Evolutionary conservation across 1,140 invertebrate genomes (phyloP), one percentile per base, ranked within the genome.

Genomic region (Cryptotermes secundus): DNA sequence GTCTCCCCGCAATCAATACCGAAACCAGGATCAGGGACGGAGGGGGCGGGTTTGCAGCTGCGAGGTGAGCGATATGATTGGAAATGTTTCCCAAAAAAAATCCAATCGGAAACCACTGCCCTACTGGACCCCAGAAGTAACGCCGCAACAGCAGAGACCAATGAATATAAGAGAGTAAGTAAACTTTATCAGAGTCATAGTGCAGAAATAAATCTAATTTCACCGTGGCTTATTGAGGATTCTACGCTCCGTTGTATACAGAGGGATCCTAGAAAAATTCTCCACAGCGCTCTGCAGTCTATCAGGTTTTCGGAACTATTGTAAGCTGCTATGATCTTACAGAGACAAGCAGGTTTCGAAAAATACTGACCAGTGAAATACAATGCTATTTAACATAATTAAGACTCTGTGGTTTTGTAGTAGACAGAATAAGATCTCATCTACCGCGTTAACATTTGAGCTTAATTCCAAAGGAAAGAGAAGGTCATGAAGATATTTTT

Each of bases 71-170:
- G 26, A 72, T 10, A 26, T 31, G 59, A 72, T 72, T 72, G 59
- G 59, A 72, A 72, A 72, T 72, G 59, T 72, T 72, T 72, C 59
- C 59, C n/a, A n/a, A n/a, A n/a, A 72, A 72, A 72, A 72, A 31
- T 31, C 59, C 59, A 31, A 31, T 9, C 59, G 53, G 53, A 59
- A 22, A 59, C 19, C 16, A 59, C 59, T 72, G 59, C 26, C 59
- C 19, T 72, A 6, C 26, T 1, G 31, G 59, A 10, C 59, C n/a
- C 26, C 59, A n/a, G 31, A 31, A 31, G 59, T 14, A 7, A 1
- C 7, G 59, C 26, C 9, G 26, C 59, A 10, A n/a, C 59, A 72
- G 59, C 59, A 31, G 59, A n/a, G 59, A n/a, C 26, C 59, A 72
- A 72, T 72, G 59, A 72, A 72, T 31, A 72, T 72, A 72, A 72